Evolutionary conservation across 2,888 invertebrate species (phyloP).

Genomic region (Zonitis immaculata): DNA sequence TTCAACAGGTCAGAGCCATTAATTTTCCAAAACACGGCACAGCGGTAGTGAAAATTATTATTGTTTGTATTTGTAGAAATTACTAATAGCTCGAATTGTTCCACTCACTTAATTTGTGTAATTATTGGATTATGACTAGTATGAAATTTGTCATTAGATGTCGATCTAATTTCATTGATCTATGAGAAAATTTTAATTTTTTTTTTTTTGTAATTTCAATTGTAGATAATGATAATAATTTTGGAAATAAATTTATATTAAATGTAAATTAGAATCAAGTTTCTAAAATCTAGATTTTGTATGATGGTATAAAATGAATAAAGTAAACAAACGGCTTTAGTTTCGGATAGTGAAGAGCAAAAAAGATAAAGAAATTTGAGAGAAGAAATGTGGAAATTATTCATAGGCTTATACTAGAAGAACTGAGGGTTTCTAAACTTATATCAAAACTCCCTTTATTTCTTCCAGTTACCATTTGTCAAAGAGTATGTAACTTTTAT

Average conservation of each 20-base stretch:
- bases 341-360: constrained; percentile 38
- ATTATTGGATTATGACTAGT: constrained; percentile 11
- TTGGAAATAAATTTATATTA: neutral
- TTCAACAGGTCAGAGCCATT: constrained; percentile 20
- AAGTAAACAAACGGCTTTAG: constrained; percentile 39
- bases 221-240: too few relatives aligned
- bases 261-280: constrained; percentile 18
- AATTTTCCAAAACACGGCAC: constrained; percentile 14
- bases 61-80: constrained; percentile 12
- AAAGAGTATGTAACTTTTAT: constrained; percentile 35
- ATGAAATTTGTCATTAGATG: constrained; percentile 5
- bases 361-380: constrained; percentile 46
- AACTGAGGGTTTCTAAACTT: constrained; percentile 40
- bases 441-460: constrained; percentile 44
- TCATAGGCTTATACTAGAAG: constrained; percentile 45
- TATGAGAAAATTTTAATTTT: too few relatives aligned
- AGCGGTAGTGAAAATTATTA: constrained; percentile 12
- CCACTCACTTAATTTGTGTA: constrained; percentile 14
- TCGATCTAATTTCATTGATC: constrained; percentile 12
- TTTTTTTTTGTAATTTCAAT: neutral
- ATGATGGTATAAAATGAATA: constrained; percentile 43
- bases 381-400: constrained; percentile 48
- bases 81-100: constrained; percentile 7
- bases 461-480: constrained; percentile 45
- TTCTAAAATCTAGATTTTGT: constrained; percentile 28